Base-by-base conservation (phyloP, 1,140 invertebrate genomes). In the Eumeta japonica region DNA sequence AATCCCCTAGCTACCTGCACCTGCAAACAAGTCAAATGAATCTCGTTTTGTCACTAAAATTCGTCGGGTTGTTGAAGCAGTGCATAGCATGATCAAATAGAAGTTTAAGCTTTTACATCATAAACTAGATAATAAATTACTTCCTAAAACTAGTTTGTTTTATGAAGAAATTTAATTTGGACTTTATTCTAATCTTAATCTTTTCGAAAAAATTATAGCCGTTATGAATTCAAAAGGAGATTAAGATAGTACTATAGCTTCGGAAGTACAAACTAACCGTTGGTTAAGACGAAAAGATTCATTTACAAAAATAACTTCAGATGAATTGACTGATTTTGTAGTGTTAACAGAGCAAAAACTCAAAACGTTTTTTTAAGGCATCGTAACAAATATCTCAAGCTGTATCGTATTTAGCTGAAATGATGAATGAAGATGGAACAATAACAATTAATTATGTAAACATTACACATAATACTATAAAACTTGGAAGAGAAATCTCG, bases 51-150 rank as follows among this genome's bases (percentile, higher is more conserved):
- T 71, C 1, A 72, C 52, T 5, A 65, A 63, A 54, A 33, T 62
- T 31, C 41, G 58, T 16, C 65, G 59, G 62, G 48, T 50, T 4
- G 55, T 75, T 10, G 62, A 75, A 56, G 45, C 58, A 10, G 50
- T 58, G 7, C 63, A 68, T 41, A 59, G 61, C 1, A 37, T 47
- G n/a, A 37, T 59, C 10, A 39, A 37, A 31, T 31, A n/a, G n/a
- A 63, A 56, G 33, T 55, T 42, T 42, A 20, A 32, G 5, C 38
- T 58, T 10, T 29, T 60, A 13, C 28, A 57, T 27, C 35, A 58
- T 28, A 41, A 43, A 43, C 9, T 62, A 0, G 41, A 55, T 40
- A 65, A 65, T 41, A 49, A 52, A 24, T 12, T 52, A 9, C 11
- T 63, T 2, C 48, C 42, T 0, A 44, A 45, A 35, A 15, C 40